Evolutionary conservation across 2,113 vertebrate species (phyloP).

Genomic region (Peromyscus californicus): DNA sequence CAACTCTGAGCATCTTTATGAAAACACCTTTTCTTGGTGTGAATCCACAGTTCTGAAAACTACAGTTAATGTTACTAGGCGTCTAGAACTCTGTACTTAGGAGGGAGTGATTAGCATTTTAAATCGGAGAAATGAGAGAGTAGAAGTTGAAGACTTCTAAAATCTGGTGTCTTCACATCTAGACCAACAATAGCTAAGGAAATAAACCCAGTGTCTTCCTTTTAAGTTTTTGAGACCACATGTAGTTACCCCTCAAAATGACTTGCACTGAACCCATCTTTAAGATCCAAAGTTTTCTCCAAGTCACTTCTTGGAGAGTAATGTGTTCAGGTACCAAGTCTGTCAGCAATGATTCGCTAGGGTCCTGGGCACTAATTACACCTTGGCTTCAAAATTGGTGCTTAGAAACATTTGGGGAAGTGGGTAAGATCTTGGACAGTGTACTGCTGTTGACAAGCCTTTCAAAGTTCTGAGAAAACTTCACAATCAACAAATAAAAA

Average conservation of each 20-base stretch:
- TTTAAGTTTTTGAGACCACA: conserved; percentile 15
- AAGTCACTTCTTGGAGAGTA: background rate
- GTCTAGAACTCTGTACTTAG: background rate
- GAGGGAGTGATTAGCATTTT: conserved; percentile 34
- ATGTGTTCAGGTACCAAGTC: background rate
- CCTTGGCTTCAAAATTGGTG: background rate
- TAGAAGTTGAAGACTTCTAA: background rate
- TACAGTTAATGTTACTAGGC: background rate
- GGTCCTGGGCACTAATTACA: background rate
- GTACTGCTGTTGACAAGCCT: conserved; percentile 32
- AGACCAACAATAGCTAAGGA: background rate
- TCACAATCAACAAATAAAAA: conserved; percentile 81
- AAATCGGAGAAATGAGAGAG: background rate
- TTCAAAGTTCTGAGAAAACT: conserved; percentile 78
- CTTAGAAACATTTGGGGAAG: background rate
- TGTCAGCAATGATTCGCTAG: background rate
- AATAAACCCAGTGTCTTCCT: background rate
- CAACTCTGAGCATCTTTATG: conserved; percentile 24
- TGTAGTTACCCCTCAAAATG: background rate
- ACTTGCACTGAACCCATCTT: background rate
- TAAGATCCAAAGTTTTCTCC: conserved; percentile 12
- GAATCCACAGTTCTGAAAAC: conserved; percentile 47
- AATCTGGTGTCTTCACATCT: conserved; percentile 23
- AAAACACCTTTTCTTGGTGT: background rate
- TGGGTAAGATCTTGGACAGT: background rate